Percentiles rank a stretch among this genome's conserved stretches.
Evolutionary conservation across 2,888 invertebrate genomes (phyloP).

Genomic region (Zygothrica quintamaculata): DNA sequence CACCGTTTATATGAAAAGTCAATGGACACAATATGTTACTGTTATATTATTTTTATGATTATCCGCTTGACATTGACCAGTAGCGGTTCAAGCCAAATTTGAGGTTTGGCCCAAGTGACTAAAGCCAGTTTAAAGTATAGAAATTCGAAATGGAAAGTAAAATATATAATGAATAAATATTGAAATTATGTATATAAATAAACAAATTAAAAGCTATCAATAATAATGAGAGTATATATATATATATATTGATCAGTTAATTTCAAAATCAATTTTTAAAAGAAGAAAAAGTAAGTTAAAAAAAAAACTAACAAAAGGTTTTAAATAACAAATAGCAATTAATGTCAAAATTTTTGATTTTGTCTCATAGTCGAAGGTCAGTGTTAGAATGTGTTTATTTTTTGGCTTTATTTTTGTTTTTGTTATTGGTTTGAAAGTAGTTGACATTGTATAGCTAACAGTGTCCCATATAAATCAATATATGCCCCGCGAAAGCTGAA

Average conservation of each 20-base stretch:
- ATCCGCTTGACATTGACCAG: neutral
- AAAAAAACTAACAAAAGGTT: neutral
- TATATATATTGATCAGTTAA: too few species aligned
- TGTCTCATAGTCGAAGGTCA: constrained; percentile 36
- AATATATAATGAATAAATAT: too few species aligned
- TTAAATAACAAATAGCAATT: constrained; percentile 14
- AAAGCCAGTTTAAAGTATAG: too few species aligned
- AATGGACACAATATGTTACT: constrained; percentile 14
- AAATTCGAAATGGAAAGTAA: too few species aligned
- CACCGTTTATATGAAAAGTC: constrained; percentile 29
- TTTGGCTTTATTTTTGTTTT: too few species aligned
- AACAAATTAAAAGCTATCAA: too few species aligned
- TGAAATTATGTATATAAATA: too few species aligned
- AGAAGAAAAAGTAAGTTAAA: neutral
- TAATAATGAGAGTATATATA: too few species aligned
- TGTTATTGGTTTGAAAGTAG: constrained; percentile 77
- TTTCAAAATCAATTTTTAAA: too few species aligned
- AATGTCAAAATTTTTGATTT: constrained; percentile 16
- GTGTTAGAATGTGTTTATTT: constrained; percentile 43
- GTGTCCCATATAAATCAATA: constrained; percentile 27
- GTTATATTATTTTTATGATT: neutral
- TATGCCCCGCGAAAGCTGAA: constrained; percentile 1
- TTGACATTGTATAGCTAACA: constrained; percentile 71
- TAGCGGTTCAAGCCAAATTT: constrained; percentile 14
- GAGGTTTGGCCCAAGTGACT: too few species aligned